Conservation (phyloP, 2,113 vertebrate species). For the Melanocharis versteri region DNA sequence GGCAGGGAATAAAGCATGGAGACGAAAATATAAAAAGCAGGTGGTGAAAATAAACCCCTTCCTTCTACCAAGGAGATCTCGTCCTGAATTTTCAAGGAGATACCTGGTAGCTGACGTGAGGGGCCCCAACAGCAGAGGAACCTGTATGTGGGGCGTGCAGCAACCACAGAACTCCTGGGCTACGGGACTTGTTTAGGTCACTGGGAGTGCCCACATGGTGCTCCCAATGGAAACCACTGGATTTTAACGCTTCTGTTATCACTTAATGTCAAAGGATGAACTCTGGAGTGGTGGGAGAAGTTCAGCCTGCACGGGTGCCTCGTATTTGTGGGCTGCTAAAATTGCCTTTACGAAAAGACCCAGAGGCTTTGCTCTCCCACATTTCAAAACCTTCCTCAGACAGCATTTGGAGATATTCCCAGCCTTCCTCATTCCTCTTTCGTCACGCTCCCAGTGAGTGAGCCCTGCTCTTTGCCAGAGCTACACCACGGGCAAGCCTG, state of each 20-base stretch:
- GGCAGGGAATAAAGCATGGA: background rate
- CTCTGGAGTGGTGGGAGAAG: background rate
- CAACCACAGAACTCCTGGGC: background rate
- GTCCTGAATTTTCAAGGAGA: background rate
- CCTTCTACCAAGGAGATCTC: background rate
- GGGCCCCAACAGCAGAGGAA: background rate
- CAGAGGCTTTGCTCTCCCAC: background rate
- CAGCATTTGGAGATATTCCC: background rate
- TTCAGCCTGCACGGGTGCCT: background rate
- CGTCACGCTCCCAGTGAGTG: background rate
- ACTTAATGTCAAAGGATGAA: background rate
- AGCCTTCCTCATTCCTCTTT: background rate
- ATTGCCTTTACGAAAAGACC: background rate
- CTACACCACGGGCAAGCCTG: background rate
- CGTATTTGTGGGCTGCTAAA: background rate
- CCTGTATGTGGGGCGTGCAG: background rate
- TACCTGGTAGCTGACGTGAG: background rate
- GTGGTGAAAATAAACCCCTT: background rate
- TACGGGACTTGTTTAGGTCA: background rate
- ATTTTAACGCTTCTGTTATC: background rate
- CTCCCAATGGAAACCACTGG: background rate
- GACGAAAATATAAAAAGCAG: background rate
- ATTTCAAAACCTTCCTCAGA: background rate
- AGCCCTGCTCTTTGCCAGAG: background rate
- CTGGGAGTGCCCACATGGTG: fast-evolving